Evolutionary conservation across 2,797 vertebrate species (phyloP).

Genomic region (Rhadinocentrus ornatus): DNA sequence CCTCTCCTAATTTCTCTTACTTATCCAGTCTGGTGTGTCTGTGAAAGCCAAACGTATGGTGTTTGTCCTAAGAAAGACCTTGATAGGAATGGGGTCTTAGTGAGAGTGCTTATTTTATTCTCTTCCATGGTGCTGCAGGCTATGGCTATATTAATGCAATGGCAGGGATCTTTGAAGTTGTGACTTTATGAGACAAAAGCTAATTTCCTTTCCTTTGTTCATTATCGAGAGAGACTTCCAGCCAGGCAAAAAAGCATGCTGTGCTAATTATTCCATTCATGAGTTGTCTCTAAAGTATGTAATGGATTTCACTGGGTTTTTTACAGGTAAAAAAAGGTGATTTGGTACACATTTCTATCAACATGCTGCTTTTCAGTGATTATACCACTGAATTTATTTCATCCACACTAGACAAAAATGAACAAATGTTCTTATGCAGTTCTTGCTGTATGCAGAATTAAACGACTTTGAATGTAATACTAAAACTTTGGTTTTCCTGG

Average conservation of each 20-base stretch:
- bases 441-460: background rate
- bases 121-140: constrained; percentile 87
- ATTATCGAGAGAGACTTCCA: constrained; percentile 97
- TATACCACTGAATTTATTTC: constrained; percentile 25
- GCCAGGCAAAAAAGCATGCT: constrained; percentile 94
- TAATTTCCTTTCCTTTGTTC: constrained; percentile 97
- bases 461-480: constrained; percentile 1
- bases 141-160: constrained; percentile 97
- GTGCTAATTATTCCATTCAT: constrained; percentile 96
- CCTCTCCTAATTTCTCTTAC: constrained; percentile 27
- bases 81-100: constrained; percentile 86
- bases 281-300: constrained; percentile 92
- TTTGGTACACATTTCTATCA: constrained; percentile 51
- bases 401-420: constrained; percentile 26
- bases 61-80: constrained; percentile 97
- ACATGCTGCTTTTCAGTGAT: constrained; percentile 47
- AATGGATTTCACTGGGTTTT: constrained; percentile 93
- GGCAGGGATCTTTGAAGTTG: constrained; percentile 98
- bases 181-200: constrained; percentile 97
- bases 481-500: constrained; percentile 23
- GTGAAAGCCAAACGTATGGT: constrained; percentile 80
- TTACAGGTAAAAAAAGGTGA: constrained; percentile 87
- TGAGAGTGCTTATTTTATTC: constrained; percentile 92
- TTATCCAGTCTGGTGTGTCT: constrained; percentile 60
- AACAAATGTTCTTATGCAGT: constrained; percentile 26